phyloP scores from a whole-genome alignment of 1,140 invertebrate species.

The Lutraria rhynchaena region DNA sequence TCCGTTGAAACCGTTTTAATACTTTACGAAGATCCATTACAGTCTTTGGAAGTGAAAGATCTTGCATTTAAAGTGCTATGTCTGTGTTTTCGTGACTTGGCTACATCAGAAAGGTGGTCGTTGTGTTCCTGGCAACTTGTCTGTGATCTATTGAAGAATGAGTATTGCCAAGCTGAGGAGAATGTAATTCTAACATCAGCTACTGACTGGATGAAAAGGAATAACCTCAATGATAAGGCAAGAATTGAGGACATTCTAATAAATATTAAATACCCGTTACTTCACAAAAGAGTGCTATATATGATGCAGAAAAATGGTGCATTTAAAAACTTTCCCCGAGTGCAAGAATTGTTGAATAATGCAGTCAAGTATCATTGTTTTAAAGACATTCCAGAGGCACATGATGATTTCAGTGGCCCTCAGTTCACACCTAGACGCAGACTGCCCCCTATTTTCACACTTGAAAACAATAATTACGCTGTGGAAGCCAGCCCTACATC shows the following conservation, averaged over 20 bases:
- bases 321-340: conserved; percentile 78
- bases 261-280: conserved; percentile 77
- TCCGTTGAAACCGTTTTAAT: conserved; percentile 70
- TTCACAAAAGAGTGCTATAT: conserved; percentile 76
- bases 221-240: conserved; percentile 75
- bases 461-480: conserved; percentile 56
- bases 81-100: conserved; percentile 73
- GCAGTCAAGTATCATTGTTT: conserved; percentile 78
- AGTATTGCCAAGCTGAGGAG: conserved; percentile 75
- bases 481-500: conserved; percentile 58
- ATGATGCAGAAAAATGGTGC: conserved; percentile 77
- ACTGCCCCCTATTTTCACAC: conserved; percentile 12
- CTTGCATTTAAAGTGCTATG: conserved; percentile 74
- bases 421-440: conserved; percentile 65
- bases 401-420: conserved; percentile 74
- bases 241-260: conserved; percentile 78
- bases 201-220: conserved; percentile 80
- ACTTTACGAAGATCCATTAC: conserved; percentile 69
- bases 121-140: conserved; percentile 72
- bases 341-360: conserved; percentile 74
- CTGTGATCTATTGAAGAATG: conserved; percentile 72
- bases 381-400: conserved; percentile 77
- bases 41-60: conserved; percentile 67
- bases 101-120: conserved; percentile 68
- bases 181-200: conserved; percentile 77